These are phyloP conservation scores for Typhlichthys eigenmanni DNA, from an alignment of 2,797 vertebrate species.

Conservation along the genomic window DNA sequence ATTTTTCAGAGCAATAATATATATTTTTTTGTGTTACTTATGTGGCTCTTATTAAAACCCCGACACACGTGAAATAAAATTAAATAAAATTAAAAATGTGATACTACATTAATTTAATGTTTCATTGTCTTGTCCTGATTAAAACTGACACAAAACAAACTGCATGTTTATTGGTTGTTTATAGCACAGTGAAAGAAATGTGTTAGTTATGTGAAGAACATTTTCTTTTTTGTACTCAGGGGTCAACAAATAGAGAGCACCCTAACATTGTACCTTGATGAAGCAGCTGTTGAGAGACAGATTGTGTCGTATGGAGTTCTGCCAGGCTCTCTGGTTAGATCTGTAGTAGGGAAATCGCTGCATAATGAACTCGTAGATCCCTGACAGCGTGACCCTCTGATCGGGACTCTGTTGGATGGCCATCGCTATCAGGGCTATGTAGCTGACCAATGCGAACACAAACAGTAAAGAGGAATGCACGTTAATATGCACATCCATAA, in stretches of 20 bases:
- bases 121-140: neutral
- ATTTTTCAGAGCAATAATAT: no score
- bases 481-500: neutral
- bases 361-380: constrained; percentile 99
- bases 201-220: no score
- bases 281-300: constrained; percentile 99
- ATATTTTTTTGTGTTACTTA: no score
- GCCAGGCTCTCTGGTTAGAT: constrained; percentile 97
- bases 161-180: no score
- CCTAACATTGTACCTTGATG: constrained; percentile 83
- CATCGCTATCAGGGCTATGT: constrained; percentile 98
- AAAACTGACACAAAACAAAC: no score
- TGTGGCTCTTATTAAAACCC: no score
- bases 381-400: constrained; percentile 92
- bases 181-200: no score
- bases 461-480: neutral
- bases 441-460: constrained; percentile 73
- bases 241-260: neutral
- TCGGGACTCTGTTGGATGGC: constrained; percentile 97
- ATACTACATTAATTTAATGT: neutral
- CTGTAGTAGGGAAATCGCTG: constrained; percentile 96
- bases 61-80: no score
- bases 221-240: no score
- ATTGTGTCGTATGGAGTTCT: constrained; percentile 98
- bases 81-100: neutral